Base-by-base conservation (phyloP, 1,140 invertebrate species). In the Carcinoscorpius rotundicauda region DNA sequence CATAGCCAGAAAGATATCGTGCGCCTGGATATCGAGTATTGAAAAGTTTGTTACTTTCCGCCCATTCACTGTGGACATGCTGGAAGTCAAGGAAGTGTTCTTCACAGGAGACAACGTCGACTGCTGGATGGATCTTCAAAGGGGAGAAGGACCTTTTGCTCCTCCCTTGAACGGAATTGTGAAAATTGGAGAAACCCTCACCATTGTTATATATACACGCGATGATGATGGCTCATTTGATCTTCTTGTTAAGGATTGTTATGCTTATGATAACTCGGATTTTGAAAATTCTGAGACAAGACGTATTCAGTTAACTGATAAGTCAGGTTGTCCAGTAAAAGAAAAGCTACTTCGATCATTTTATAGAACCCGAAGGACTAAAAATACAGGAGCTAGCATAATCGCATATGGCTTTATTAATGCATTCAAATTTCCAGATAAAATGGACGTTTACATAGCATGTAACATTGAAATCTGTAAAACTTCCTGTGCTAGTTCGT, bases 401-500 rank as follows among this genome's bases (percentile, higher is more conserved):
- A 85, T 90, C 52, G 86, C 87, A 3, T 91, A 84, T 70, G 86
- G 88, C 0, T 87, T 82, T 77, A 87, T 92, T 75, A 86, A 87
- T 75, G 88, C 88, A 0, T 91, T 92, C 75, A 91, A 91, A 77
- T 92, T 92, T 76, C 89, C 89, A 0, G 89, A 92, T 72, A 83
- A 87, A 49, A 90, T 90, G 85, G 88, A 92, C 70, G 77, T 92
- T 10, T 85, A 85, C 66, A 83, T 92, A 58, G 87, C 90, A 72
- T 92, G 89, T 72, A 88, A 90, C 66, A 84, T 91, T 0, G 87
- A 91, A 71, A 76, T 92, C 0, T 91, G 88, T 71, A 91, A 91
- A 78, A 51, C 53, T 48, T 10, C 8, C 4, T 67, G 66, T 64
- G 50, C 59, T 55, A 55, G n/a, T 55, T n/a, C 6, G n/a, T 55